Conservation (phyloP, 2,888 invertebrate genomes). For the Macrophya annulata region DNA sequence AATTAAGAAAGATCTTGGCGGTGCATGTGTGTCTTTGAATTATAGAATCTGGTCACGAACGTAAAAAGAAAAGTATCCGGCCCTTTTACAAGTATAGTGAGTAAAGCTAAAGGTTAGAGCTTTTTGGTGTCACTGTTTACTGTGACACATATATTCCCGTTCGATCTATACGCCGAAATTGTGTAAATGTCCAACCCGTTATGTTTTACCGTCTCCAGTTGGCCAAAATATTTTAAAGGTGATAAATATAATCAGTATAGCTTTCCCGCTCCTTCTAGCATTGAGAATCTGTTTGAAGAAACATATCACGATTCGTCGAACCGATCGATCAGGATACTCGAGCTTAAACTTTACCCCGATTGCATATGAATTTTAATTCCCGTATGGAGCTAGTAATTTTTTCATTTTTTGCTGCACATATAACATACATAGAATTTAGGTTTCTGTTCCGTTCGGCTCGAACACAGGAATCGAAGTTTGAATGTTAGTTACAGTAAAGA, state of each 20-base stretch:
- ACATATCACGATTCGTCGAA: slow-evolving; percentile 14
- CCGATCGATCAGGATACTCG: slow-evolving; percentile 22
- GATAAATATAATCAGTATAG: slow-evolving; percentile 37
- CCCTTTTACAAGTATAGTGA: background rate
- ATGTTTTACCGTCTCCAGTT: slow-evolving; percentile 36
- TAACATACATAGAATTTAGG: background rate
- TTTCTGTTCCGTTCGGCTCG: background rate
- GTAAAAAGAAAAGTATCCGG: background rate
- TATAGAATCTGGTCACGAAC: slow-evolving; percentile 31
- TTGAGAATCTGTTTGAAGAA: background rate
- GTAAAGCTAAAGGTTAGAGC: slow-evolving; percentile 11
- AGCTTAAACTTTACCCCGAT: background rate
- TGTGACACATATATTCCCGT: slow-evolving; percentile 39
- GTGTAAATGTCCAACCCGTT: slow-evolving; percentile 52
- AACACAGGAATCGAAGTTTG: background rate
- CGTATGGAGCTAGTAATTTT: background rate
- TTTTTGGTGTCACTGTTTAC: slow-evolving; percentile 36
- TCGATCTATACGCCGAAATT: slow-evolving; percentile 42
- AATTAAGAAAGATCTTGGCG: slow-evolving; percentile 23
- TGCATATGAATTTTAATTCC: slow-evolving; percentile 15
- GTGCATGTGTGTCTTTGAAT: background rate
- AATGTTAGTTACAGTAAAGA: background rate
- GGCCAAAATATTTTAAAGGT: slow-evolving; percentile 50
- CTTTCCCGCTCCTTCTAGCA: background rate
- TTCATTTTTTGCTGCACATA: background rate